Percentiles rank a stretch among this genome's conserved stretches.
Conservation (phyloP, 2,797 vertebrate genomes). For the Megaceryle alcyon region DNA sequence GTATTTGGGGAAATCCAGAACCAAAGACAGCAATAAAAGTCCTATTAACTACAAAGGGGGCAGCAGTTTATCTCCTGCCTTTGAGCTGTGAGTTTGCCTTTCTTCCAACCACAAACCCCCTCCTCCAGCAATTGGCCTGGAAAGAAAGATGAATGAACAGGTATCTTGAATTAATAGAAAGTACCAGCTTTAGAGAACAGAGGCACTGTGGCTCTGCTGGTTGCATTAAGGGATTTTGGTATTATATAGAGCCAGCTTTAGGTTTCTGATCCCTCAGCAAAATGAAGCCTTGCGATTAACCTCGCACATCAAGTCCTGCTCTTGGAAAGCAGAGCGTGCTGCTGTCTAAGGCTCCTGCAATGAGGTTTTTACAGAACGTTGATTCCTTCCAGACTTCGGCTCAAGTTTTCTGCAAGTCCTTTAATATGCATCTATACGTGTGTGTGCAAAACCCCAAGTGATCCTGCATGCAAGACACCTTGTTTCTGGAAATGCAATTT, state of each 20-base stretch:
- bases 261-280: slow-evolving; percentile 29
- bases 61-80: not conserved
- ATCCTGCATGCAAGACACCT: not conserved
- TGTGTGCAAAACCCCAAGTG: not conserved
- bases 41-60: not conserved
- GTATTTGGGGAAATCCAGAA: not conserved
- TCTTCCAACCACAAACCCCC: not conserved
- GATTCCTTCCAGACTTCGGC: not conserved
- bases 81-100: not conserved
- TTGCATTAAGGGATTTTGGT: slow-evolving; percentile 44
- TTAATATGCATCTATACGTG: not conserved
- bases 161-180: slow-evolving; percentile 9
- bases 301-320: not conserved
- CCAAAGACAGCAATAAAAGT: not conserved
- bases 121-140: not conserved
- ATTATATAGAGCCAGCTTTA: slow-evolving; percentile 8
- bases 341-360: not conserved
- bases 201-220: not conserved
- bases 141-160: not conserved
- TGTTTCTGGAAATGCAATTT: not conserved
- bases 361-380: not conserved
- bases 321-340: not conserved
- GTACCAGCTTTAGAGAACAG: not conserved
- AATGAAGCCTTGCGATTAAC: slow-evolving; percentile 43
- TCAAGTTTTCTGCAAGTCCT: not conserved